Percentiles rank a stretch among this genome's conserved stretches.
phyloP scores from a whole-genome alignment of 37 sponge, comb jelly and placozoan genomes.

The Crambe crambe region DNA sequence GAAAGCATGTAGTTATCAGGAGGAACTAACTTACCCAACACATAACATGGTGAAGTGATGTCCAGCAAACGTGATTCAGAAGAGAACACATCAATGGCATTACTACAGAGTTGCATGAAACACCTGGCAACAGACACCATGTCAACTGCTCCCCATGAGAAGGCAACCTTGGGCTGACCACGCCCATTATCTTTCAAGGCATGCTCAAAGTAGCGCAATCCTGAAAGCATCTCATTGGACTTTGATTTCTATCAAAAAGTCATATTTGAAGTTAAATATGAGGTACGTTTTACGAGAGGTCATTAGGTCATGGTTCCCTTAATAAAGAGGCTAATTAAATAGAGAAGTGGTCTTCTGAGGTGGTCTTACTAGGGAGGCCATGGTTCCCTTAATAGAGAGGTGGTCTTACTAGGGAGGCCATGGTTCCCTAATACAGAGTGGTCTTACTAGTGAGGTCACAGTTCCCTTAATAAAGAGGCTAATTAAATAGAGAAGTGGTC shows the following conservation, averaged over 20 bases:
- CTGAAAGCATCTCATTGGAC: constrained; percentile 89
- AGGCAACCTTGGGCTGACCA: constrained; percentile 77
- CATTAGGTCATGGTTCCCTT: too few relatives aligned
- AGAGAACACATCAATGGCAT: constrained; percentile 67
- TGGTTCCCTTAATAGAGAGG: too few relatives aligned
- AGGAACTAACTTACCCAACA: constrained; percentile 78
- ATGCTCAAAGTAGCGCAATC: constrained; percentile 94
- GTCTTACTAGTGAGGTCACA: too few relatives aligned
- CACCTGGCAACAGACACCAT: constrained; percentile 76
- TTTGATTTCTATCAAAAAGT: constrained; percentile 66
- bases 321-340: too few relatives aligned
- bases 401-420: too few relatives aligned
- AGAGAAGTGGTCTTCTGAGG: too few relatives aligned
- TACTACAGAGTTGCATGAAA: constrained; percentile 74
- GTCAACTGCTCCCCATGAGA: constrained; percentile 92
- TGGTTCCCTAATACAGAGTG: too few relatives aligned
- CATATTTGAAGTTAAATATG: not conserved
- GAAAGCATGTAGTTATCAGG: too few relatives aligned
- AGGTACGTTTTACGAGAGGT: not conserved
- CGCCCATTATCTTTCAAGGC: constrained; percentile 78
- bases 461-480: too few relatives aligned
- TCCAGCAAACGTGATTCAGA: constrained; percentile 78
- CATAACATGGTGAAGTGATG: constrained; percentile 77
- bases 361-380: too few relatives aligned
- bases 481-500: too few relatives aligned